Evolutionary conservation across 1,140 invertebrate genomes (phyloP).

Genomic region (Proales similis): DNA sequence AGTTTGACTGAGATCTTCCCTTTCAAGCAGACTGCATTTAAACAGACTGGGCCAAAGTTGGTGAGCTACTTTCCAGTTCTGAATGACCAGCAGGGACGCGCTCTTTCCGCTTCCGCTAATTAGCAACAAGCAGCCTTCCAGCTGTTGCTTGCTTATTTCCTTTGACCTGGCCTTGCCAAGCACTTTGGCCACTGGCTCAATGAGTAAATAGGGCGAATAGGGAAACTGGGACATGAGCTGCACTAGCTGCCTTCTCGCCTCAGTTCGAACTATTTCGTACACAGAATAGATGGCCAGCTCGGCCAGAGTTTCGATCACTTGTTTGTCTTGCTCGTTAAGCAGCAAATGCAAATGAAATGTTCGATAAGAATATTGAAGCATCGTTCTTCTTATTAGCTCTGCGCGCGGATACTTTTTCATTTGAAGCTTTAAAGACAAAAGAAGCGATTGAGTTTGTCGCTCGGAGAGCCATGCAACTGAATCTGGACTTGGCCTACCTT

Average conservation of each 20-base stretch:
- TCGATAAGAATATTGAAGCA: conserved; percentile 24
- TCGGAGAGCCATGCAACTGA: too few species aligned
- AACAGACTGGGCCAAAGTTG: conserved; percentile 66
- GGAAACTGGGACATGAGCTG: conserved; percentile 56
- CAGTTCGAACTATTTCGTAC: conserved; percentile 57
- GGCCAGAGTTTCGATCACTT: conserved; percentile 61
- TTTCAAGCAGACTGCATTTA: conserved; percentile 67
- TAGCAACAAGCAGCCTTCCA: conserved; percentile 67
- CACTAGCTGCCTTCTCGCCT: conserved; percentile 61
- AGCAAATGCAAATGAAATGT: conserved; percentile 25
- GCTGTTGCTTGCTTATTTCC: conserved; percentile 58
- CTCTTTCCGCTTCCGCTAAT: conserved; percentile 61
- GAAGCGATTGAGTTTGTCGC: too few species aligned
- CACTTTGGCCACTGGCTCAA: conserved; percentile 60
- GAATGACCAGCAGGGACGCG: conserved; percentile 61
- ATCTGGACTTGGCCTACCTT: conserved; percentile 10
- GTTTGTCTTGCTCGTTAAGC: conserved; percentile 61
- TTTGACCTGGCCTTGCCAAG: conserved; percentile 51
- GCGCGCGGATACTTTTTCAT: conserved; percentile 30
- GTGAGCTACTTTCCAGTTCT: conserved; percentile 66
- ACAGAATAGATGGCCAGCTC: conserved; percentile 33
- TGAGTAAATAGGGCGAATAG: conserved; percentile 59
- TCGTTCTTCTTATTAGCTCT: conserved; percentile 9
- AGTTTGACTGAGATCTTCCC: conserved; percentile 67
- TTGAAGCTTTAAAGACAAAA: conserved; percentile 21